Evolutionary conservation across 2,113 vertebrate genomes (phyloP).

Genomic region (Phocoena phocoena): DNA sequence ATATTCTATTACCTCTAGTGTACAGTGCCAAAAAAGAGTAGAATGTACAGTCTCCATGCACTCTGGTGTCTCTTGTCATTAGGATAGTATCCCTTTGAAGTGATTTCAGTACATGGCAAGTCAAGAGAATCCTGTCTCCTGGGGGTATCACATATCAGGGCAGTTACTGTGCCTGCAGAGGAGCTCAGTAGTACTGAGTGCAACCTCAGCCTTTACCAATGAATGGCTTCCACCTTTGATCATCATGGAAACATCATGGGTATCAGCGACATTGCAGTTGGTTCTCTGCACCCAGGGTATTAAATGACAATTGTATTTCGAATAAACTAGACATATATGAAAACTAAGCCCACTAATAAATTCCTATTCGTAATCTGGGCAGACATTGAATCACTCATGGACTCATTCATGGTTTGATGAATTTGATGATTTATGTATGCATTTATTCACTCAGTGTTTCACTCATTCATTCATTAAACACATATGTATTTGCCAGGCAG

Average conservation of each 20-base stretch:
- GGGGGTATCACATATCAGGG: too few relatives aligned
- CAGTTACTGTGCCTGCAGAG: background rate
- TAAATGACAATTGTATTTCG: background rate
- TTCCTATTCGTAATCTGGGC: background rate
- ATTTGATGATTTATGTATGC: background rate
- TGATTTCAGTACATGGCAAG: background rate
- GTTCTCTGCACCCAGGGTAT: background rate
- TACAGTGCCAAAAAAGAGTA: background rate
- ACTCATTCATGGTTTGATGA: background rate
- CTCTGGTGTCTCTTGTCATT: background rate
- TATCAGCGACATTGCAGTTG: background rate
- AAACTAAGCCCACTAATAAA: background rate
- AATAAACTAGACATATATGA: background rate
- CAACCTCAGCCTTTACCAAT: background rate
- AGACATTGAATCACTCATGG: background rate
- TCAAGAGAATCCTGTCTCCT: background rate
- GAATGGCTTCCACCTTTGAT: background rate
- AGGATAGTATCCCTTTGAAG: background rate
- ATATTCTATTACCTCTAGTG: background rate
- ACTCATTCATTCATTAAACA: background rate
- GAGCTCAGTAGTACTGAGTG: rapidly evolving
- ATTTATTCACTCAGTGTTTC: background rate
- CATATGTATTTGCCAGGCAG: background rate
- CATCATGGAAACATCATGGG: background rate
- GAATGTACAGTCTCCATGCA: background rate